Evolutionary conservation across 2,888 invertebrate genomes (phyloP).

Genomic region (Crocallis elinguaria): DNA sequence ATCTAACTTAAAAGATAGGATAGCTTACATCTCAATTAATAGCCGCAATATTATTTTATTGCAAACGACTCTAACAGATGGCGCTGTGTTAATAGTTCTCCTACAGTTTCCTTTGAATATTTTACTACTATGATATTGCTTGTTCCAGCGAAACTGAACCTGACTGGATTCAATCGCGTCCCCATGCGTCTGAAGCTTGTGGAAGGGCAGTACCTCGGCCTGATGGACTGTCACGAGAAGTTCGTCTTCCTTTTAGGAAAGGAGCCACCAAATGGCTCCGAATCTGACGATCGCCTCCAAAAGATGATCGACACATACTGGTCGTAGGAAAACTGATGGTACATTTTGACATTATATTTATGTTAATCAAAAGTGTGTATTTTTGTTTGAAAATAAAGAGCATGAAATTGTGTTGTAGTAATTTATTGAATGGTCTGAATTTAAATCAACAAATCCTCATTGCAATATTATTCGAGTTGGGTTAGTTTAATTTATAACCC

Average conservation of each 20-base stretch:
- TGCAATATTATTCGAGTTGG: too few species aligned
- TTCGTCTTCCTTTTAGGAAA: constrained; percentile 68
- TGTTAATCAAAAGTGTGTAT: too few species aligned
- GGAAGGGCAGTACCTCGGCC: constrained; percentile 63
- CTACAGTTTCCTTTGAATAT: too few species aligned
- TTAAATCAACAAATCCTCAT: too few species aligned
- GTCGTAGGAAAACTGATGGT: constrained; percentile 55
- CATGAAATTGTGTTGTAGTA: background rate
- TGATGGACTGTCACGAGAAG: constrained; percentile 75
- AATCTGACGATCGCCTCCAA: constrained; percentile 59
- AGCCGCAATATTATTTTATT: too few species aligned
- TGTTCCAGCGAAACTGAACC: constrained; percentile 58
- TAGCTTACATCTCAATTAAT: too few species aligned
- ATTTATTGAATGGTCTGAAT: background rate
- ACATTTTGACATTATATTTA: too few species aligned
- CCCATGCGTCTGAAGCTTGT: constrained; percentile 68
- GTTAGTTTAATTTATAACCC: too few species aligned
- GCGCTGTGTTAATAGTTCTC: too few species aligned
- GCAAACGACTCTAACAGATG: too few species aligned
- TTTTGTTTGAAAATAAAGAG: background rate
- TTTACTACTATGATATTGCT: too few species aligned
- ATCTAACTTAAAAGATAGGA: too few species aligned
- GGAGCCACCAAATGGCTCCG: constrained; percentile 55
- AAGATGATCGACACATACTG: constrained; percentile 67
- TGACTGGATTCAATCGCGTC: constrained; percentile 65